These are phyloP conservation scores for Sebastes steindachneri DNA, from an alignment of 2,797 vertebrate genomes.

Conservation along the genomic window DNA sequence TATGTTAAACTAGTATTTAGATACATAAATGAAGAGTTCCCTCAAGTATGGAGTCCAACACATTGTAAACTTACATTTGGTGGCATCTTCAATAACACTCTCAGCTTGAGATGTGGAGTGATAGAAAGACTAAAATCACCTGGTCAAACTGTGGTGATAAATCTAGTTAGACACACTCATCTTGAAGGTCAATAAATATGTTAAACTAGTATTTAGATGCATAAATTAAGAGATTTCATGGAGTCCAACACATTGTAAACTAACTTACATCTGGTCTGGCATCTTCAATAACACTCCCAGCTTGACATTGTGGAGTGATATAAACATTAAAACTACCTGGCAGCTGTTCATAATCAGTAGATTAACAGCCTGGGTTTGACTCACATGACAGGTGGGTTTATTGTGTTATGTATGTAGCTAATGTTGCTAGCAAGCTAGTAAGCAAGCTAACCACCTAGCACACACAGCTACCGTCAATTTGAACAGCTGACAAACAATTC, in stretches of 20 bases:
- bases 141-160: no score
- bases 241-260: slow-evolving; percentile 2
- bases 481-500: neutral
- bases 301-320: neutral
- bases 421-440: slow-evolving; percentile 34
- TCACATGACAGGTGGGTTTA: slow-evolving; percentile 2
- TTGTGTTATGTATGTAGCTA: neutral
- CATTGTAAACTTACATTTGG: slow-evolving; percentile 4
- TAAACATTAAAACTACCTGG: neutral
- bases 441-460: slow-evolving; percentile 58
- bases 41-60: neutral
- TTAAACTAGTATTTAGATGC: neutral
- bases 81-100: neutral
- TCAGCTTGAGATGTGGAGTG: neutral
- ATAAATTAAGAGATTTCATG: neutral
- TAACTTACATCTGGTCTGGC: neutral
- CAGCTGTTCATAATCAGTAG: neutral
- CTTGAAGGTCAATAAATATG: no score
- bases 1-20: neutral
- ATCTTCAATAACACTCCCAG: neutral
- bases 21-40: neutral
- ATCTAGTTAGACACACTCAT: no score
- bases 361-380: neutral
- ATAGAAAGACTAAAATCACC: neutral
- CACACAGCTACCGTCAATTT: neutral